phyloP scores from a whole-genome alignment of 2,888 invertebrate genomes.

The Tachina fera region DNA sequence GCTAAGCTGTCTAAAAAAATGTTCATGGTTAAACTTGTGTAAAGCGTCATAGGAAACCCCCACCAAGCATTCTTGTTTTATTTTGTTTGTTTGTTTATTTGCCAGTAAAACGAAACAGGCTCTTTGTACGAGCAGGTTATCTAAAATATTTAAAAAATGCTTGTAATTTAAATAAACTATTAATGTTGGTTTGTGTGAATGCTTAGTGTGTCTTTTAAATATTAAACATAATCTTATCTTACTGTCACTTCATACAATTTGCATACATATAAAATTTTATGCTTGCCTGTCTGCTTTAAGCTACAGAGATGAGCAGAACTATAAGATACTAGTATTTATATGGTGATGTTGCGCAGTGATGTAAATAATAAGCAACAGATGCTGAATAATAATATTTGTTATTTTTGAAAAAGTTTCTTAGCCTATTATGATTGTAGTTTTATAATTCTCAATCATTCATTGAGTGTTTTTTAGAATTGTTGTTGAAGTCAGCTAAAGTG shows the following conservation, averaged over 20 bases:
- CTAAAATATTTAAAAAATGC: constrained; percentile 60
- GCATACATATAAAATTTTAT: constrained; percentile 46
- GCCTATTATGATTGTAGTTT: too few relatives aligned
- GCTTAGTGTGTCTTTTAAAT: constrained; percentile 34
- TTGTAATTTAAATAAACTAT: constrained; percentile 45
- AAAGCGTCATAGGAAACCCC: constrained; percentile 69
- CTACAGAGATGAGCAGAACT: constrained; percentile 25
- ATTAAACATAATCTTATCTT: constrained; percentile 64
- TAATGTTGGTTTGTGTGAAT: constrained; percentile 23
- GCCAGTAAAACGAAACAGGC: constrained; percentile 26
- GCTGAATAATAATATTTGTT: too few relatives aligned
- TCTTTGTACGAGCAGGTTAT: constrained; percentile 39
- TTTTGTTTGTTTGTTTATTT: too few relatives aligned
- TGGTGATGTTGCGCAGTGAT: too few relatives aligned
- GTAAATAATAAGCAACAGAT: too few relatives aligned
- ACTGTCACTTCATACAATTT: constrained; percentile 66
- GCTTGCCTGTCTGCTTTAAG: constrained; percentile 1
- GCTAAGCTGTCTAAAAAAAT: constrained; percentile 4
- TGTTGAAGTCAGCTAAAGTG: too few relatives aligned
- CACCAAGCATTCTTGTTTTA: constrained; percentile 1
- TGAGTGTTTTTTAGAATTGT: too few relatives aligned
- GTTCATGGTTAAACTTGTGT: constrained; percentile 43
- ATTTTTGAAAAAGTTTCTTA: too few relatives aligned
- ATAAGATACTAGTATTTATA: not conserved
- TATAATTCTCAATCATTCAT: too few relatives aligned